phyloP scores from a whole-genome alignment of 1,140 invertebrate genomes.

The Muscidifurax raptorellus region DNA sequence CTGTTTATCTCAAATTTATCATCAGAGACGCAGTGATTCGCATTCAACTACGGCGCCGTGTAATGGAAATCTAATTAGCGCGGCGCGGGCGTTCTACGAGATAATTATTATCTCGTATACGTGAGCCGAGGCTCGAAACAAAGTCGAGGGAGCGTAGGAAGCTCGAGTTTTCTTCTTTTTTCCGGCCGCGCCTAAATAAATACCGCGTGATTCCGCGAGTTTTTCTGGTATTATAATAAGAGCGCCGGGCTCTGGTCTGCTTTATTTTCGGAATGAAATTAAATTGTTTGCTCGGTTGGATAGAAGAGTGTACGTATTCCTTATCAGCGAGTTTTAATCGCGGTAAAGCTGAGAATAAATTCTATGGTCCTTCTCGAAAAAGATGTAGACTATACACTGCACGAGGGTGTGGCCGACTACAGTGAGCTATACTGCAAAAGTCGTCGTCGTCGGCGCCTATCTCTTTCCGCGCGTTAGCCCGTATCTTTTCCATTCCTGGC shows the following conservation, averaged over 20 bases:
- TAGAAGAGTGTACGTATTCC: no score
- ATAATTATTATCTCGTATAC: slow-evolving; percentile 50
- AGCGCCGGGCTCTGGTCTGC: no score
- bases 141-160: background rate
- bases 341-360: background rate
- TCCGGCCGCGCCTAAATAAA: slow-evolving; percentile 32
- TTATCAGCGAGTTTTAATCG: no score
- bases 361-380: background rate
- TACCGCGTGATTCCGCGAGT: background rate
- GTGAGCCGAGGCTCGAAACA: slow-evolving; percentile 17
- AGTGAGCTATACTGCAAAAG: background rate
- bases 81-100: slow-evolving; percentile 6
- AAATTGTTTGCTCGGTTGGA: no score
- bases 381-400: background rate
- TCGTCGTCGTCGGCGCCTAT: background rate
- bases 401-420: background rate
- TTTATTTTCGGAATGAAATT: no score
- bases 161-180: background rate
- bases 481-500: slow-evolving; percentile 28
- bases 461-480: slow-evolving; percentile 27
- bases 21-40: background rate
- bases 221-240: background rate
- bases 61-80: slow-evolving; percentile 55
- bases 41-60: slow-evolving; percentile 19
- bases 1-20: slow-evolving; percentile 19